Evolutionary conservation across 1,140 invertebrate species (phyloP), one percentile per base, ranked within the genome.

Genomic region (Portunus trituberculatus): DNA sequence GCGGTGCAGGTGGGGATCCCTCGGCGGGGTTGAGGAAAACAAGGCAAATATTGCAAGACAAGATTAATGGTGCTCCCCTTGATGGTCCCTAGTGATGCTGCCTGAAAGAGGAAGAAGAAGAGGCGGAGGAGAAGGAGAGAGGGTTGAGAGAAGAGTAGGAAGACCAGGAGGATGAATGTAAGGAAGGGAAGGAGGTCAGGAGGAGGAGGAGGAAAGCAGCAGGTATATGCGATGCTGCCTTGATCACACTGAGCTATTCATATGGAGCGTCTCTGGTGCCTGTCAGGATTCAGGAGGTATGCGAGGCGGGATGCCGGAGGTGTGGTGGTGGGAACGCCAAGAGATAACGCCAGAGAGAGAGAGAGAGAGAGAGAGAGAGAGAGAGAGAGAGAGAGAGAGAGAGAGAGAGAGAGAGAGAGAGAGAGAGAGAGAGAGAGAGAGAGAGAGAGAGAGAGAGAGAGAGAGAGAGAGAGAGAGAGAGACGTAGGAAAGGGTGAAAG

Each of bases 41-140:
- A 76, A 76, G 67, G 67, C 67, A 76, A 76, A 76, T 76, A 76
- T 76, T 76, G 67, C 67, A 76, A 76, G 67, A 76, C 67, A 76
- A 76, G 67, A 76, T 76, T 76, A 76, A 76, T 76, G 67, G 67
- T 76, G 20, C 67, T 76, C n/a, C 67, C 67, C 67, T 76, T 76
- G 67, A 76, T 76, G 67, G 67, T 76, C 67, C n/a, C 67, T n/a
- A 76, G 67, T 76, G 67, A 76, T 25, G 67, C 20, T 25, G 67
- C 67, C 67, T 76, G 16, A 76, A 76, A 76, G 67, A 20, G 20
- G 67, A 20, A n/a, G 67, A 20, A 76, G n/a, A 1, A 8, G 6
- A 76, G 67, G 6, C 4, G 25, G 67, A 76, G n/a, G 67, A 76
- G 67, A 20, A 76, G 67, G 67, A 76, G 67, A n/a, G 20, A 7